Percentiles rank a stretch among this genome's conserved stretches.
Evolutionary conservation across 2,888 invertebrate genomes (phyloP).

Genomic region (Laspeyria flexula): DNA sequence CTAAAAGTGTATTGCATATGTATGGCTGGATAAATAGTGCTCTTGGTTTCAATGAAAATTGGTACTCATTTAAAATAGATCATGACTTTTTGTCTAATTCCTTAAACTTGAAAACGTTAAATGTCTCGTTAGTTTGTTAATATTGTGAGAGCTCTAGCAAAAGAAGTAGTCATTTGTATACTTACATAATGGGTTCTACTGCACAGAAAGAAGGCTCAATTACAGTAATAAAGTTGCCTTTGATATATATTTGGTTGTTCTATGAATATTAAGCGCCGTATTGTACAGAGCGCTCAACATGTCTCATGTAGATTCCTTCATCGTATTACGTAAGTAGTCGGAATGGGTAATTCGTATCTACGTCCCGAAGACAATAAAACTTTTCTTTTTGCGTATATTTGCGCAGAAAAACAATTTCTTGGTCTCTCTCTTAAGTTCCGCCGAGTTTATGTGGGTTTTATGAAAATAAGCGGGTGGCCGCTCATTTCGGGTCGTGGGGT

Average conservation of each 20-base stretch:
- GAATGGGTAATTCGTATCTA: conserved; percentile 39
- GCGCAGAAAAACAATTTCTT: conserved; percentile 68
- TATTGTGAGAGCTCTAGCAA: too few species aligned
- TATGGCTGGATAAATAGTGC: background rate
- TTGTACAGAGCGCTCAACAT: conserved; percentile 11
- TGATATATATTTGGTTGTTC: conserved; percentile 22
- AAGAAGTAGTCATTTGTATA: background rate
- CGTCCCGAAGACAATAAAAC: conserved; percentile 38
- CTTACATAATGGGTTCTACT: background rate
- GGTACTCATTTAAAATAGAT: too few species aligned
- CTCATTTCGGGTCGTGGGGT: conserved; percentile 77
- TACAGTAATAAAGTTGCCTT: conserved; percentile 26
- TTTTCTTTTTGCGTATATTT: conserved; percentile 51
- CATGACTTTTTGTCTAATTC: too few species aligned
- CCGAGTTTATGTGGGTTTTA: conserved; percentile 79
- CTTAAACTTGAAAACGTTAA: too few species aligned
- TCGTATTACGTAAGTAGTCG: conserved; percentile 41
- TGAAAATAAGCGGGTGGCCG: conserved; percentile 84
- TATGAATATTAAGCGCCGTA: conserved; percentile 29
- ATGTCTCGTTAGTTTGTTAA: too few species aligned
- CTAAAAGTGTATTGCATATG: conserved; percentile 7
- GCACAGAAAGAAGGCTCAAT: conserved; percentile 12
- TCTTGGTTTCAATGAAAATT: background rate
- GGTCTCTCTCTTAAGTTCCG: conserved; percentile 67
- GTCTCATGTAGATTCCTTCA: conserved; percentile 28